Conservation (phyloP, 2,888 invertebrate genomes). For the Oxytorus armatus region DNA sequence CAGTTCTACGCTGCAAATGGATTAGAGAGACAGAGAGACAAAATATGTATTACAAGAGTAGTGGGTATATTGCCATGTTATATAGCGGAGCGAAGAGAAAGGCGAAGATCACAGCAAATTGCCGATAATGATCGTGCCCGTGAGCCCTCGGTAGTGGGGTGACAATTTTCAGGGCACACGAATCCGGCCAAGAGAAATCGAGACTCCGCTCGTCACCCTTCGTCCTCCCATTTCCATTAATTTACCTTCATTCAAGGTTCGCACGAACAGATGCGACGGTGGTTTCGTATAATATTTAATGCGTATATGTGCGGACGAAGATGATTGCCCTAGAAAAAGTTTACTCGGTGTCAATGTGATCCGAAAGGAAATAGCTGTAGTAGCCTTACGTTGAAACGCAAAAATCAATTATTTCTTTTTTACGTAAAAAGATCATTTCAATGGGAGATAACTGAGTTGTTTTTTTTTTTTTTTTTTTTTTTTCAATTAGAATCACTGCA, state of each 20-base stretch:
- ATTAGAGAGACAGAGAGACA: background rate
- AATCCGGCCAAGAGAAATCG: slow-evolving; percentile 54
- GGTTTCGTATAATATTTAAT: slow-evolving; percentile 8
- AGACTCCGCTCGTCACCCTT: slow-evolving; percentile 61
- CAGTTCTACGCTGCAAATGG: slow-evolving; percentile 22
- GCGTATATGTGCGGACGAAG: background rate
- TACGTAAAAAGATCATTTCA: no score
- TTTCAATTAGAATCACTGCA: no score
- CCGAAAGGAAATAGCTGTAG: background rate
- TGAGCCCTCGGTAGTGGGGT: slow-evolving; percentile 44
- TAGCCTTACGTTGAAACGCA: no score
- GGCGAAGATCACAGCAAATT: slow-evolving; percentile 68
- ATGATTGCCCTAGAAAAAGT: background rate
- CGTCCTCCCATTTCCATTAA: slow-evolving; percentile 76
- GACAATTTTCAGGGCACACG: slow-evolving; percentile 66
- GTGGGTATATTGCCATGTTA: slow-evolving; percentile 33
- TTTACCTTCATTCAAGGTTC: slow-evolving; percentile 69
- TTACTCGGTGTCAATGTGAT: background rate
- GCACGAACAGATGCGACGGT: slow-evolving; percentile 74
- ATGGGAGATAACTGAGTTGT: no score
- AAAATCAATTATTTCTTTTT: no score
- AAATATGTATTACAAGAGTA: slow-evolving; percentile 32
- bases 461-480: no score
- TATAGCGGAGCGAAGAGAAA: slow-evolving; percentile 38
- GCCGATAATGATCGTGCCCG: slow-evolving; percentile 71